Percentiles rank a stretch among this genome's conserved stretches.
phyloP scores from a whole-genome alignment of 2,113 vertebrate species.

The Herpailurus yagouaroundi region DNA sequence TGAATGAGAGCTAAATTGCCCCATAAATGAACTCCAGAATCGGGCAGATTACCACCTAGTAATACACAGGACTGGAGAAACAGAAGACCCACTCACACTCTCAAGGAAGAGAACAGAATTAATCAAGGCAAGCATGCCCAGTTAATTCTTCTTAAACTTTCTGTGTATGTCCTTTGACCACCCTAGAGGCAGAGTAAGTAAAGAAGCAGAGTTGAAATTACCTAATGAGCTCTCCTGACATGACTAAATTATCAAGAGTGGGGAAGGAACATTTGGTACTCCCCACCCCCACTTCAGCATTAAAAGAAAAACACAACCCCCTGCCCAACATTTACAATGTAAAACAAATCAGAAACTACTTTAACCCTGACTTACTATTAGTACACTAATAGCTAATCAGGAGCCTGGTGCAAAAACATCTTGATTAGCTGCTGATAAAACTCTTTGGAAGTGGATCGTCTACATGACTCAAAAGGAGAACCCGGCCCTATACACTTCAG shows the following conservation, averaged over 20 bases:
- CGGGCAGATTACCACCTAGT: neutral
- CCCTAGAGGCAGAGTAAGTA: neutral
- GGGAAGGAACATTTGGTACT: neutral
- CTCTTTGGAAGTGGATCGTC: neutral
- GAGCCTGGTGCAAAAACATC: neutral
- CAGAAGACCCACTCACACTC: neutral
- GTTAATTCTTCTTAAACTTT: neutral
- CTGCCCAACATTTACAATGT: slow-evolving; percentile 28
- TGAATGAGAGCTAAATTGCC: neutral
- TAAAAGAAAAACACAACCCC: neutral
- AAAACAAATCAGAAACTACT: slow-evolving; percentile 46
- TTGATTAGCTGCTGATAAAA: slow-evolving; percentile 9
- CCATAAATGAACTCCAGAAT: neutral
- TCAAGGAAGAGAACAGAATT: neutral
- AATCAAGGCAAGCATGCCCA: neutral
- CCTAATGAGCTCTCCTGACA: neutral
- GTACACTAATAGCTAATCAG: slow-evolving; percentile 7
- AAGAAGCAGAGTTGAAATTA: neutral
- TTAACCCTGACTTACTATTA: neutral
- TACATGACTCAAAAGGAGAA: neutral
- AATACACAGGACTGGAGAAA: neutral
- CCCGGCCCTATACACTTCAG: neutral
- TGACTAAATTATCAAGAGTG: neutral
- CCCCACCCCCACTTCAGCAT: neutral
- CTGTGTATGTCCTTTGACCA: neutral